Conservation (phyloP, 2,888 invertebrate species). For the Cremastobaeus sp. region DNA sequence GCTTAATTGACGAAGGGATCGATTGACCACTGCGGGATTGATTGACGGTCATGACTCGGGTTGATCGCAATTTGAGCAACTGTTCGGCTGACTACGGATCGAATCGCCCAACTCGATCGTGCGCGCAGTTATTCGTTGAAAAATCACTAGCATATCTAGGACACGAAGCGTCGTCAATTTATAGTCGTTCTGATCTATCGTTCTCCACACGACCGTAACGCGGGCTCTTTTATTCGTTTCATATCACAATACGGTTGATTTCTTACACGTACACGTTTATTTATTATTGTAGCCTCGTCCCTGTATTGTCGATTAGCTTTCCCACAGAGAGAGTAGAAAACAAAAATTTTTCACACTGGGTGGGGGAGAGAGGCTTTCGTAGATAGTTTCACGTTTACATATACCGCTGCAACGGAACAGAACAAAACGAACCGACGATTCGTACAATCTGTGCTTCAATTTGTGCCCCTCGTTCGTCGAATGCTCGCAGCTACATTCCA, state of each 20-base stretch:
- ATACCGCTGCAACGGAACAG: too few species aligned
- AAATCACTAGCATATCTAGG: slow-evolving; percentile 48
- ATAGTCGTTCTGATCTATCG: slow-evolving; percentile 54
- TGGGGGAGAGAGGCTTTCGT: too few species aligned
- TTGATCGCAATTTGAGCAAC: slow-evolving; percentile 52
- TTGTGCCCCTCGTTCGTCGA: slow-evolving; percentile 39
- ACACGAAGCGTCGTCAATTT: slow-evolving; percentile 40
- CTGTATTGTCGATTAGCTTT: slow-evolving; percentile 78
- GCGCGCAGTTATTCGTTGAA: slow-evolving; percentile 33
- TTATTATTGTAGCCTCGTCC: slow-evolving; percentile 78
- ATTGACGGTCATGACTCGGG: slow-evolving; percentile 20
- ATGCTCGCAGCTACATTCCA: slow-evolving; percentile 33
- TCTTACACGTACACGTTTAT: slow-evolving; percentile 71
- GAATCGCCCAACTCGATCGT: too few species aligned
- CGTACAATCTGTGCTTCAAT: not conserved
- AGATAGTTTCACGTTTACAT: too few species aligned
- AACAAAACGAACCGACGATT: too few species aligned
- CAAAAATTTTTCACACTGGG: too few species aligned
- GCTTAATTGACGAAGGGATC: slow-evolving; percentile 54
- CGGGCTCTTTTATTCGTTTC: slow-evolving; percentile 62
- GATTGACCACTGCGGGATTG: slow-evolving; percentile 9
- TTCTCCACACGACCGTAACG: slow-evolving; percentile 53
- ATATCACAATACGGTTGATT: slow-evolving; percentile 75
- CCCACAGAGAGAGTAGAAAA: slow-evolving; percentile 29
- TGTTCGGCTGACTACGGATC: too few species aligned